Percentiles rank a stretch among this genome's conserved stretches.
These are phyloP conservation scores for Scylla paramamosain DNA, from an alignment of 1,140 invertebrate species.

Conservation along the genomic window DNA sequence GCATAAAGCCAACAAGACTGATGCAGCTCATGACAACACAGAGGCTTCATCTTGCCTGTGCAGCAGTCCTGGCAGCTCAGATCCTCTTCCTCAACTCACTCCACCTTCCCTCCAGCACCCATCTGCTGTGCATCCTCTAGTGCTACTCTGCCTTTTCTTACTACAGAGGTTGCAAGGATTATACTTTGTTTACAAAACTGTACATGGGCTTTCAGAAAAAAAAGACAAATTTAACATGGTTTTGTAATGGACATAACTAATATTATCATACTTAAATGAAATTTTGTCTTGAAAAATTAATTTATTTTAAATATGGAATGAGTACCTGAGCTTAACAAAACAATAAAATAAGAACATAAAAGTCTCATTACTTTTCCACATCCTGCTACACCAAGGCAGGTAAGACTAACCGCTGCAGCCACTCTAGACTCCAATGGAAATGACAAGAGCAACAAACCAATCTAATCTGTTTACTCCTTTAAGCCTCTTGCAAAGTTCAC, in stretches of 20 bases:
- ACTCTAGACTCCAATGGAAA: no score
- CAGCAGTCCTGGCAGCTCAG: no score
- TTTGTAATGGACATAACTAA: not conserved
- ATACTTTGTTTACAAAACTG: not conserved
- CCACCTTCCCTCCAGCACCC: not conserved
- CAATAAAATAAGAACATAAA: no score
- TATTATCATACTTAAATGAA: not conserved
- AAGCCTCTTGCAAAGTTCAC: no score
- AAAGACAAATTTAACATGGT: not conserved
- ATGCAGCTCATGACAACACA: not conserved
- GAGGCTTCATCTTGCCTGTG: not conserved
- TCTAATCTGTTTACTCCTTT: no score
- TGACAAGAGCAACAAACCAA: no score
- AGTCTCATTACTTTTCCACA: no score
- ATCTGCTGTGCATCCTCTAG: not conserved
- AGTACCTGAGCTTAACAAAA: no score
- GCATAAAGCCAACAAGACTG: slow-evolving; percentile 3
- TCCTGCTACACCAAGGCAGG: no score
- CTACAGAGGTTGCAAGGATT: slow-evolving; percentile 12
- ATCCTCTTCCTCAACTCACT: not conserved
- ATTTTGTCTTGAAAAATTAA: not conserved
- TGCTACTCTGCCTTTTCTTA: not conserved
- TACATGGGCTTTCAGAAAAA: not conserved
- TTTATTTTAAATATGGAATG: no score
- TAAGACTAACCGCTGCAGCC: no score